These are phyloP conservation scores for Petrolisthes manimaculis DNA, from an alignment of 2,888 invertebrate species.

Conservation along the genomic window DNA sequence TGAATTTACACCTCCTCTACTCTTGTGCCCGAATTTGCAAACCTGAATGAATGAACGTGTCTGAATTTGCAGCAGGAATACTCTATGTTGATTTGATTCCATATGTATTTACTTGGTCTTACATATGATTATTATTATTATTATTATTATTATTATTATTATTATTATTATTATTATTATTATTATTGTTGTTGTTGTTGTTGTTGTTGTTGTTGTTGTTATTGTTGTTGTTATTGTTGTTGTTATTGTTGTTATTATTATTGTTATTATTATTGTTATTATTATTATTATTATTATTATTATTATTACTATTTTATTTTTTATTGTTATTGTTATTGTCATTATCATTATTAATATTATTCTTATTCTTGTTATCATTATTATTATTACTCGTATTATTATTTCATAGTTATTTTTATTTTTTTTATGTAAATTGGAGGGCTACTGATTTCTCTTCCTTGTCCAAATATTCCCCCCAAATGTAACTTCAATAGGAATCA, in stretches of 20 bases:
- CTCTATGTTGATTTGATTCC: no score
- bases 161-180: neutral
- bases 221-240: neutral
- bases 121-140: neutral
- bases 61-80: no score
- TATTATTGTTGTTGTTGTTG: neutral
- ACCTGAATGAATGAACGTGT: no score
- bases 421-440: no score
- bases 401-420: no score
- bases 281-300: neutral
- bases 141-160: conserved; percentile 10
- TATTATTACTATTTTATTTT: neutral
- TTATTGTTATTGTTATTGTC: neutral
- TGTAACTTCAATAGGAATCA: no score
- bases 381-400: neutral
- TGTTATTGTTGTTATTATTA: neutral
- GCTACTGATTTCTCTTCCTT: neutral
- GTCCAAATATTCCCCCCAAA: no score
- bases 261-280: neutral
- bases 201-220: neutral
- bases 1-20: neutral
- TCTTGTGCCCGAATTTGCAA: no score
- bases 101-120: no score
- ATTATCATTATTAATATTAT: neutral
- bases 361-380: neutral